phyloP scores from a whole-genome alignment of 2,113 vertebrate species.

The Sebastes fasciatus region DNA sequence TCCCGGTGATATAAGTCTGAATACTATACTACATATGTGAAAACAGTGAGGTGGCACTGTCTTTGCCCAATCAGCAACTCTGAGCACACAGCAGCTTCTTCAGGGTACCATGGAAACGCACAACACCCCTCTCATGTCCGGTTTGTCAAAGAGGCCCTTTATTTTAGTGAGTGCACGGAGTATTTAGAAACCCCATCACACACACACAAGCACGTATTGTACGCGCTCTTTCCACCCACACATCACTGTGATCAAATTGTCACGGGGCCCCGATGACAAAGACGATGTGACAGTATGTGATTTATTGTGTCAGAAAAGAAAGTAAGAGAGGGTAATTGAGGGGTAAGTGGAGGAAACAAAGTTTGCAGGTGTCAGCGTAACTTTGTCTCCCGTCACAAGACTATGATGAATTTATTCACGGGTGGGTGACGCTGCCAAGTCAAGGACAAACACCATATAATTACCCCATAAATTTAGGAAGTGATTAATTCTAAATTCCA shows the following conservation, averaged over 20 bases:
- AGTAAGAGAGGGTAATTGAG: conserved; percentile 70
- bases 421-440: conserved; percentile 74
- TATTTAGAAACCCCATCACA: conserved; percentile 41
- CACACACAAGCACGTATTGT: conserved; percentile 19
- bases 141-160: conserved; percentile 60
- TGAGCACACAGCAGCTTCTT: conserved; percentile 35
- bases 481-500: conserved; percentile 77
- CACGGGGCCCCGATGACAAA: conserved; percentile 58
- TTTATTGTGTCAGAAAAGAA: conserved; percentile 72
- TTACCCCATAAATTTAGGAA: conserved; percentile 78
- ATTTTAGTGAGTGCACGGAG: conserved; percentile 41
- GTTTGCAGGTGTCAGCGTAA: conserved; percentile 76
- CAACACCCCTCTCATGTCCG: conserved; percentile 42
- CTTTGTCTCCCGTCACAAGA: conserved; percentile 72
- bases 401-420: conserved; percentile 75
- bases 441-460: conserved; percentile 81
- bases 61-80: conserved; percentile 34
- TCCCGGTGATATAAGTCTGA: neutral
- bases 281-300: conserved; percentile 71
- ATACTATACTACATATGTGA: neutral
- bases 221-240: conserved; percentile 57
- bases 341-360: conserved; percentile 73
- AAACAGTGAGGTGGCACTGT: conserved; percentile 4
- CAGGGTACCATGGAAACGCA: conserved; percentile 60
- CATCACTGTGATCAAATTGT: conserved; percentile 52